Evolutionary conservation across 1,140 invertebrate species (phyloP), one percentile per base, ranked within the genome.

Genomic region (Theocolax elegans): DNA sequence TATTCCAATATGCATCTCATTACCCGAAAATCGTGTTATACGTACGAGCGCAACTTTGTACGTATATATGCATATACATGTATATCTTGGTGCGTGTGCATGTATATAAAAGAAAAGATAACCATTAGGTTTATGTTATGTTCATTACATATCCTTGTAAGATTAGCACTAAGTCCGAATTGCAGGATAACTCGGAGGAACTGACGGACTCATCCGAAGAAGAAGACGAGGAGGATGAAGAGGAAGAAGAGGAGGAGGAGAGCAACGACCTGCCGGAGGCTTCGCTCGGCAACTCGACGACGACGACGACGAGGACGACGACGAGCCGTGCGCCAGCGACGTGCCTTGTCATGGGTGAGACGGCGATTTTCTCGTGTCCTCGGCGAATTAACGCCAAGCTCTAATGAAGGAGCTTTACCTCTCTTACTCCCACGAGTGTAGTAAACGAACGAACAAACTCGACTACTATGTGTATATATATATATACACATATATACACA

Each of bases 321-420:
- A 3, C 48, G 23, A 25, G 76, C 31, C 71, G 73, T 29, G 38
- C 46, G 1, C 72, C 77, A 13, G 67, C 74, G 12, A 79, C 75
- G 49, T 84, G 82, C 67, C 72, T 78, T 65, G 77, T 84, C 44
- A 84, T 84, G 81, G 81, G 81, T 83, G 79, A 75, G 51, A 25
- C 3, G n/a, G 23, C 60, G 10, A 72, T 72, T 67, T 66, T 54
- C 15, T n/a, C n/a, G n/a, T n/a, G n/a, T n/a, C n/a, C n/a, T n/a
- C n/a, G n/a, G 40, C 35, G 40, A 60, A 60, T 60, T 60, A 60
- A 42, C 59, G 44, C 38, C 19, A 6, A 35, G 42, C 59, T 31
- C 59, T 62, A 62, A 62, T 62, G 59, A 62, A 62, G 59, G 53
- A n/a, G 31, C 31, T 35, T n/a, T n/a, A n/a, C n/a, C n/a, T n/a